These are phyloP conservation scores for Noctua janthina DNA, from an alignment of 2,888 invertebrate genomes.

Conservation along the genomic window DNA sequence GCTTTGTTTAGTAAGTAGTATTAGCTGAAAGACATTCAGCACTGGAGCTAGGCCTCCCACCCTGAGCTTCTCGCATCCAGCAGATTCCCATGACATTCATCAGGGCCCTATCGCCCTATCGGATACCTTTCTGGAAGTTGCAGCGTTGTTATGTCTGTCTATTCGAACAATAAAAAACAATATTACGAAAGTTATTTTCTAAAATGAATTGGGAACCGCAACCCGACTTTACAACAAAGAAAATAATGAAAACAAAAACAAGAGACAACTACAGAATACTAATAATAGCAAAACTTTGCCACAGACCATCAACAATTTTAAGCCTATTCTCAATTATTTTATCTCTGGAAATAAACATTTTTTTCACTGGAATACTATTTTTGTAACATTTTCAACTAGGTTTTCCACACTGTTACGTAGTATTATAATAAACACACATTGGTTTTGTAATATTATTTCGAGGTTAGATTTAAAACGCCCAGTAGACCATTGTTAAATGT, in stretches of 20 bases:
- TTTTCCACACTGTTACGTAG: neutral
- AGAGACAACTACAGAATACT: slow-evolving; percentile 47
- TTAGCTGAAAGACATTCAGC: neutral
- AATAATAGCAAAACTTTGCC: slow-evolving; percentile 39
- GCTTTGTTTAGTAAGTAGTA: neutral
- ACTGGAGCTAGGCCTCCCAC: neutral
- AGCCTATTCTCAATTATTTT: slow-evolving; percentile 15
- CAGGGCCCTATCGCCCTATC: too few relatives aligned
- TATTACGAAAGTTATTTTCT: neutral
- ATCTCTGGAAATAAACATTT: neutral
- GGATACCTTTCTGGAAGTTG: neutral
- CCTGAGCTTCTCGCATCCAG: neutral
- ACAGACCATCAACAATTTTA: slow-evolving; percentile 26
- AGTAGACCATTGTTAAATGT: neutral
- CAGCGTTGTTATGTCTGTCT: neutral
- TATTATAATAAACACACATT: neutral
- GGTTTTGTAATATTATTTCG: neutral
- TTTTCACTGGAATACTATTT: neutral
- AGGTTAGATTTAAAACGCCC: neutral
- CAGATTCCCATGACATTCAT: neutral
- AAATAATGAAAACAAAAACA: slow-evolving; percentile 38
- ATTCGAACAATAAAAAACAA: neutral
- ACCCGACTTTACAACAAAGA: slow-evolving; percentile 36
- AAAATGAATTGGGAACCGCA: slow-evolving; percentile 19
- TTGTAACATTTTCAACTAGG: neutral